Conservation (phyloP, 2,888 invertebrate species). For the Amphipyra berbera region DNA sequence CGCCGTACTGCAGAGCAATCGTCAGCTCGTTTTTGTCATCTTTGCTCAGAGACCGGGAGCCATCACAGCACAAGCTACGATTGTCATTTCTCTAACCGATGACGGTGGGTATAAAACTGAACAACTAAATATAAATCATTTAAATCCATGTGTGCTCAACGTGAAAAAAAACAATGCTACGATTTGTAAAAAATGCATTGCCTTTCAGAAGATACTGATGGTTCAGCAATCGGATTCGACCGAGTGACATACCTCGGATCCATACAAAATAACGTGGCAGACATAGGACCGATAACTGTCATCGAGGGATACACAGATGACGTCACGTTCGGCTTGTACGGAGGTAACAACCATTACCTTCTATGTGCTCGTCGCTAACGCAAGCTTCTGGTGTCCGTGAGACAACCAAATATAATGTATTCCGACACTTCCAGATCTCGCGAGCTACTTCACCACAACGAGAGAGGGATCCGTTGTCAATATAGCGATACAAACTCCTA, state of each 20-base stretch:
- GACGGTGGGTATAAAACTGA: not conserved
- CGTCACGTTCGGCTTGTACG: conserved; percentile 50
- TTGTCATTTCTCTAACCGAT: conserved; percentile 48
- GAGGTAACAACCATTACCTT: conserved; percentile 8
- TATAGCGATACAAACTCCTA: conserved; percentile 34
- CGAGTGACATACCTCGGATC: conserved; percentile 40
- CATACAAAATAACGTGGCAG: conserved; percentile 26
- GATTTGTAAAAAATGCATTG: no score
- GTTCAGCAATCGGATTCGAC: conserved; percentile 1
- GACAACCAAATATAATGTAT: not conserved
- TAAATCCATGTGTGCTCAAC: no score
- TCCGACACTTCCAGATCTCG: conserved; percentile 41
- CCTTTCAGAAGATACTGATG: conserved; percentile 17
- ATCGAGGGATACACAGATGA: conserved; percentile 54
- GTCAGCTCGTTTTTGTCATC: conserved; percentile 54
- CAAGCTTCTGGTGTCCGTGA: not conserved
- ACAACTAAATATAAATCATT: not conserved
- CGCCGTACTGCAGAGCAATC: conserved; percentile 52
- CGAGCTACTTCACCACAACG: conserved; percentile 40
- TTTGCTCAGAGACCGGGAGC: conserved; percentile 50
- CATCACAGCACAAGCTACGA: conserved; percentile 44
- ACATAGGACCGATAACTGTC: conserved; percentile 56
- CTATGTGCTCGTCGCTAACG: not conserved
- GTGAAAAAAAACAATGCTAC: no score
- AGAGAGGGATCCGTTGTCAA: conserved; percentile 35